Percentiles rank a stretch among this genome's conserved stretches.
phyloP scores from a whole-genome alignment of 2,888 invertebrate species.

The Zhuqinia jingwanae region DNA sequence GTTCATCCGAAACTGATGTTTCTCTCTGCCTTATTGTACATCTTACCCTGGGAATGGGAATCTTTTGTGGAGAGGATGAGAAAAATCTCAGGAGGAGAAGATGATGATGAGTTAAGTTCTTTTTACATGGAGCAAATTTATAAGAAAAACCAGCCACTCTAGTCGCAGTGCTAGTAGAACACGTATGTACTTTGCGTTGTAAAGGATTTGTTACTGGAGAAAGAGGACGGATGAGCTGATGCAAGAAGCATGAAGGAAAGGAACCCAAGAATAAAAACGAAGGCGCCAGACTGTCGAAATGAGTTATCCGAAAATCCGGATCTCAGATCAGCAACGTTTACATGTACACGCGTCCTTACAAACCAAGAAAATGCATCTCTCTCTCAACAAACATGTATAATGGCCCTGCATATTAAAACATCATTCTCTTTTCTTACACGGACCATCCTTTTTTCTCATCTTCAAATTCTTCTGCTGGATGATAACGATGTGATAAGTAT shows the following conservation, averaged over 20 bases:
- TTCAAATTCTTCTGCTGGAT: no score
- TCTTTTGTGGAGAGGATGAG: slow-evolving; percentile 29
- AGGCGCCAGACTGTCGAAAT: slow-evolving; percentile 79
- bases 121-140: slow-evolving; percentile 41
- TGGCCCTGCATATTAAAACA: background rate
- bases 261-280: slow-evolving; percentile 77
- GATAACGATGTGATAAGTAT: no score
- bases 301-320: slow-evolving; percentile 79
- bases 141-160: slow-evolving; percentile 1
- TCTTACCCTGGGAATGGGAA: slow-evolving; percentile 15
- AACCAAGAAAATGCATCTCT: slow-evolving; percentile 5
- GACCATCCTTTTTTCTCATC: no score
- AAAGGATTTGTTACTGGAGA: slow-evolving; percentile 29
- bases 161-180: background rate
- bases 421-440: background rate
- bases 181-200: background rate
- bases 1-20: slow-evolving; percentile 63
- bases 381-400: background rate
- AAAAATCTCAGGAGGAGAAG: slow-evolving; percentile 17
- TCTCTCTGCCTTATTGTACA: slow-evolving; percentile 6
- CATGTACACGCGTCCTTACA: slow-evolving; percentile 24
- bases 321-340: slow-evolving; percentile 70
- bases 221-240: slow-evolving; percentile 74
- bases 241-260: slow-evolving; percentile 70
- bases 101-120: slow-evolving; percentile 6